Base-by-base conservation (phyloP, 2,113 vertebrate genomes). In the Limnothrissa miodon region DNA sequence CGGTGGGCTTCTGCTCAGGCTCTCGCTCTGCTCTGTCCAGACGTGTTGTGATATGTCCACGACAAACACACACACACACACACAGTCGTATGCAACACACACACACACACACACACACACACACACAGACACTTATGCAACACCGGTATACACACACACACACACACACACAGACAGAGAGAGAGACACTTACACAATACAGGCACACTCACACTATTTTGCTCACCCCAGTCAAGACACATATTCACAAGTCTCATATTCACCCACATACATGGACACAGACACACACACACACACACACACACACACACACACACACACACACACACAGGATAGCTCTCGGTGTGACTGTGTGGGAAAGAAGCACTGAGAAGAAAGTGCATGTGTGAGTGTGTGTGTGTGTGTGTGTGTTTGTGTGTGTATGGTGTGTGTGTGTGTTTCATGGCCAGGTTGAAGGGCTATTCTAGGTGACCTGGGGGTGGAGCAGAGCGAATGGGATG, bases 301-400 rank as follows among this genome's bases (percentile, higher is more conserved):
- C 59, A 66, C 59, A 66, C 59, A 66, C 59, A 66, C 59, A 66
- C 5, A 66, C 59, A 25, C 59, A 66, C 59, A 66, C 59, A 29
- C 1, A 66, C 59, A 29, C 29, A 74, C 66, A 74, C 9, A 74
- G 11, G 25, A 36, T 11, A 17, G n/a, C n/a, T n/a, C n/a, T n/a
- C n/a, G 66, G 15, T 74, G 66, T 36, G 66, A 74, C 33, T 39
- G 25, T 11, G 15, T 62, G 59, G 29, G 66, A 33, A n/a, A 33
- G 33, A 33, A 74, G 25, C 2, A 42, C 6, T 42, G 42, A 25
- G 7, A 11, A 33, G 1, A 33, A 74, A 2, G n/a, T 66, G 59
- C 10, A 33, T 2, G 9, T n/a, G n/a, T n/a, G n/a, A n/a, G n/a
- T n/a, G n/a, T n/a, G n/a, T n/a, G n/a, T n/a, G n/a, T n/a, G n/a